Percentiles rank a stretch among this genome's conserved stretches.
Evolutionary conservation across 2,113 vertebrate genomes (phyloP).

Genomic region (Alethe castanea): DNA sequence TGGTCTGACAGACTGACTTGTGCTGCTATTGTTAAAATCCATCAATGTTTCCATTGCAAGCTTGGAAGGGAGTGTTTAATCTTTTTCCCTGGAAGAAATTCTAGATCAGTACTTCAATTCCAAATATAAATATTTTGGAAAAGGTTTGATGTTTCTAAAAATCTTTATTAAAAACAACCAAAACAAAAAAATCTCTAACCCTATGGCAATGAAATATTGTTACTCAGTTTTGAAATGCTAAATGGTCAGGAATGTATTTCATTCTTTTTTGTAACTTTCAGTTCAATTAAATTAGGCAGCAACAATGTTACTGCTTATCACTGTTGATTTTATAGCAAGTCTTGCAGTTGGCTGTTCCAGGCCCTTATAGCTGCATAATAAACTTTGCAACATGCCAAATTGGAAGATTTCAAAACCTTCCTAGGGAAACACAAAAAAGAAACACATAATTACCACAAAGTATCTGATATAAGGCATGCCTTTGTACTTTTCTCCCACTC

Average conservation of each 20-base stretch:
- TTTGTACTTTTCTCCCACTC: not conserved
- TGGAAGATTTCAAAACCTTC: conserved; percentile 20
- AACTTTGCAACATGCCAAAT: not conserved
- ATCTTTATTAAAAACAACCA: not conserved
- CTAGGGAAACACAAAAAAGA: not conserved
- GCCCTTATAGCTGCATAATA: not conserved
- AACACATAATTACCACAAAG: not conserved
- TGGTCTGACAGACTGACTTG: not conserved
- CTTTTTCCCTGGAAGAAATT: conserved; percentile 48
- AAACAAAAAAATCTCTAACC: not conserved
- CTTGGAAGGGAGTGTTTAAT: conserved; percentile 22
- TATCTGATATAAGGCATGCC: not conserved
- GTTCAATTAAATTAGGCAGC: not conserved
- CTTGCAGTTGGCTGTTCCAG: not conserved
- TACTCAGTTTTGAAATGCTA: not conserved
- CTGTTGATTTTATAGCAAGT: not conserved
- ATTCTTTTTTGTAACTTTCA: not conserved
- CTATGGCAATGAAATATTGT: not conserved
- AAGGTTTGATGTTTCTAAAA: not conserved
- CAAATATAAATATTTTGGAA: not conserved
- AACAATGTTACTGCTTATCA: not conserved
- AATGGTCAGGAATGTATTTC: not conserved
- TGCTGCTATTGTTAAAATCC: conserved; percentile 11
- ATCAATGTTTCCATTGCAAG: conserved; percentile 48
- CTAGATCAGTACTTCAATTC: not conserved